Base-by-base conservation (phyloP, 2,888 invertebrate genomes). In the Drosophila colorata region DNA sequence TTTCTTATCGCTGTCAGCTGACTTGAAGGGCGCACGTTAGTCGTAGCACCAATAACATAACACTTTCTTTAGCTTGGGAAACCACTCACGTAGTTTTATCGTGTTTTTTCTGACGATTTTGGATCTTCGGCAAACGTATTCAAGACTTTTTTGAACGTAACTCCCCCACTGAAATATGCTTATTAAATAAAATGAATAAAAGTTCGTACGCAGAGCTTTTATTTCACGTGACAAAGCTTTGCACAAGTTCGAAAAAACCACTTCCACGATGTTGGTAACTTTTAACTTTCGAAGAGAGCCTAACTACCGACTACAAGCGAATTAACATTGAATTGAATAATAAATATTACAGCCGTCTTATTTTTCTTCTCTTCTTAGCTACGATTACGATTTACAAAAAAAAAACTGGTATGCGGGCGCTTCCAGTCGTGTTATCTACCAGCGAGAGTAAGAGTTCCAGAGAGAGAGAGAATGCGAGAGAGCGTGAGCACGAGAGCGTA, bases 161-260 rank as follows among this genome's bases (percentile, higher is more conserved):
- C 64, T 74, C 61, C 63, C 43, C 20, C 56, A 47, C 14, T 18
- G 37, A 56, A 56, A 70, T 59, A 52, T 52, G 52, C 46, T 61
- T 23, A 61, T 41, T 63, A 55, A 46, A 59, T 58, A 71, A 69
- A 43, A 14, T 28, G 46, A 37, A 53, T 44, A 67, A 78, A 79
- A 78, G 55, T 71, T 80, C 44, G 64, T 60, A 73, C 69, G 52
- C 52, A 78, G 65, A 86, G 86, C 86, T 86, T 88, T 79, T 61
- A 61, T 70, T 86, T 86, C 86, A 86, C 86, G 86, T 86, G 86
- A 86, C 81, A 77, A 64, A 86, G 86, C 86, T 86, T 80, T 79
- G 41, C 38, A 46, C 55, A 67, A 88, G 70, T 87, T 87, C 84
- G 88, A 80, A 87, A 83, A 83, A 70, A 20, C 33, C 31, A 69